Evolutionary conservation across 2,888 invertebrate species (phyloP), one percentile per base, ranked within the genome.

Genomic region (Platycnemis pennipes): DNA sequence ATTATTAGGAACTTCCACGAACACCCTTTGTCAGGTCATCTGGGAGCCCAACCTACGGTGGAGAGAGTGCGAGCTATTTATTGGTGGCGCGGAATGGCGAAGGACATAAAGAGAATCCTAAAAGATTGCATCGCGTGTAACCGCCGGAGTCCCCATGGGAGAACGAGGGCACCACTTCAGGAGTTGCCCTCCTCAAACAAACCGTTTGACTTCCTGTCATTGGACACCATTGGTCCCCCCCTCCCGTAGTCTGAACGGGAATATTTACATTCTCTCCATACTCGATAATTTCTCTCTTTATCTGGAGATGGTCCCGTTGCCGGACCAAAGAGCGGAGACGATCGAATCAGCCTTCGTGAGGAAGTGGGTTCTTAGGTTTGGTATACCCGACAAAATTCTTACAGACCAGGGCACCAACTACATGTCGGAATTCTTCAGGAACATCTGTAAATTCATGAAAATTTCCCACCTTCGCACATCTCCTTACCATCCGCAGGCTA

Each of bases 331-430:
- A n/a, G 45, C 45, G 19, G 88, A 44, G 26, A 45, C 45, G 22
- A 46, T 88, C 26, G 44, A 45, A 3, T 4, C 13, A 3, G 88
- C n/a, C 22, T 22, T 88, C 26, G 88, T 88, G 3, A 31, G 45
- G 31, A 46, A 44, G 22, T 88, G 88, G 45, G 45, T 88, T 11
- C 22, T 88, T 45, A 88, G 16, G 22, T 88, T 88, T 88, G 88
- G 88, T 5, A 46, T 88, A 2, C 45, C 45, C 0, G 45, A 45
- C 4, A 44, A 45, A 45, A 4, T 88, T 1, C 26, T 88, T 7
- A 37, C 88, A 2, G 88, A 45, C 22, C 88, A 88, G 26, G 26
- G 88, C 4, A 88, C 46, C 8, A 88, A 88, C 45, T 88, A 45
- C n/a, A 88, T 13, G 22, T 88, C 88, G 2, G 88, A 88, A 0